Base-by-base conservation (phyloP, 1,140 invertebrate species). In the Drosophila setifemur region DNA sequence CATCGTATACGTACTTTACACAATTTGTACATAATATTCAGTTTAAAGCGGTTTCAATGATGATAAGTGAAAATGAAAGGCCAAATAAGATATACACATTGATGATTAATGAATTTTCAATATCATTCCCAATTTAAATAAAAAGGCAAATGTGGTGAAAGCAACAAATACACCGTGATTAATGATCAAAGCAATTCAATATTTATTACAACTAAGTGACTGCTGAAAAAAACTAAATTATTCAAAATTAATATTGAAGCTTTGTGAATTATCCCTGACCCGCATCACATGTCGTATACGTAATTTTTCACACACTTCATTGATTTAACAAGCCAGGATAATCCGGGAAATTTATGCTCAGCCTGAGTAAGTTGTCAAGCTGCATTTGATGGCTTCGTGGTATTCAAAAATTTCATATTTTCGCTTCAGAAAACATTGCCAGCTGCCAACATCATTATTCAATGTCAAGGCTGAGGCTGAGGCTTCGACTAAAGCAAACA, bases 221-320 rank as follows among this genome's bases (percentile, higher is more conserved):
- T 35, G 12, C 12, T 35, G 3, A 4, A 14, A 12, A 16, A 16
- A 12, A 35, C 14, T 14, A 9, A 12, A 26, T 14, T 19, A 16
- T 26, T 4, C n/a, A 28, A 57, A 49, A 19, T 33, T 7, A 4
- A 48, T 23, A 26, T 28, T 11, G 6, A 23, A 19, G 2, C 7
- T 23, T 18, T 35, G n/a, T 12, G 12, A 3, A 33, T 33, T 44
- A 16, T 19, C 14, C 26, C 23, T 48, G 18, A 29, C 19, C 55
- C 21, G 25, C 19, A 4, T 3, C 55, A 63, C 55, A 47, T 31
- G 61, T 19, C 58, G 57, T 64, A 31, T 47, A 14, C 25, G 57
- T 64, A 39, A 40, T 49, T 64, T 64, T 64, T 31, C 33, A 19
- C 61, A 64, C 58, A 31, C 43, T 64, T 64, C 61, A 64, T 63